A percentile compares a stretch with the other conserved stretches of the same genome.
Evolutionary conservation across 2,113 vertebrate genomes (phyloP).

Genomic region (Ptyas mucosa): DNA sequence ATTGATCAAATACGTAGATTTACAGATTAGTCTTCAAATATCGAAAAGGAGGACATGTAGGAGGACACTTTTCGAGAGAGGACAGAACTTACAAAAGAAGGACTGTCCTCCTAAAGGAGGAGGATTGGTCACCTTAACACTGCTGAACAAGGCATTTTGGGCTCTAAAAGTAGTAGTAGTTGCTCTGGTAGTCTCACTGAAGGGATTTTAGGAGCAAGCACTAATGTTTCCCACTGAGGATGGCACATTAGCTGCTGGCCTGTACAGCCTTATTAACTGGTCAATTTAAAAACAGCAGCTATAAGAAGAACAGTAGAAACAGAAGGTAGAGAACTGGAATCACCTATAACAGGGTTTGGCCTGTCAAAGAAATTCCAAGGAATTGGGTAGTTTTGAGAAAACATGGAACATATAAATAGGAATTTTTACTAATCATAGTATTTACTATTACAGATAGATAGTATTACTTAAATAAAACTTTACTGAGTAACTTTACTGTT

Average conservation of each 20-base stretch:
- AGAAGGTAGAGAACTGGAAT: background rate
- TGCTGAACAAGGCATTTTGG: background rate
- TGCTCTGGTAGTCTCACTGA: background rate
- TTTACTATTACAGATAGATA: slow-evolving; percentile 9
- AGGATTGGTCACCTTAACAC: too few species aligned
- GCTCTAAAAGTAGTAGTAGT: background rate
- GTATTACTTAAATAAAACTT: background rate
- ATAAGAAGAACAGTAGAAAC: background rate
- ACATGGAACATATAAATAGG: slow-evolving; percentile 8
- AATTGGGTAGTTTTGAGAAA: slow-evolving; percentile 16
- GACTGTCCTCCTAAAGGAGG: too few species aligned
- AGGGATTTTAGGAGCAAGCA: background rate
- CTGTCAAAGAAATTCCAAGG: background rate
- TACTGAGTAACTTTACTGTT: background rate
- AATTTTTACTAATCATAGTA: background rate
- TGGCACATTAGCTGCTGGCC: background rate
- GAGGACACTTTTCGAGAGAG: too few species aligned
- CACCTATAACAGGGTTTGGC: background rate
- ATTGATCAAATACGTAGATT: too few species aligned
- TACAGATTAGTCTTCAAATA: too few species aligned
- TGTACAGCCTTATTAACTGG: background rate
- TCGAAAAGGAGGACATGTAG: too few species aligned
- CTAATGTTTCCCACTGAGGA: background rate
- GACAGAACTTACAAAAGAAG: too few species aligned
- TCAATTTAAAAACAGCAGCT: background rate